Percentiles rank a stretch among this genome's conserved stretches.
Evolutionary conservation across 2,113 vertebrate species (phyloP).

Genomic region (Sebastes schlegelii): DNA sequence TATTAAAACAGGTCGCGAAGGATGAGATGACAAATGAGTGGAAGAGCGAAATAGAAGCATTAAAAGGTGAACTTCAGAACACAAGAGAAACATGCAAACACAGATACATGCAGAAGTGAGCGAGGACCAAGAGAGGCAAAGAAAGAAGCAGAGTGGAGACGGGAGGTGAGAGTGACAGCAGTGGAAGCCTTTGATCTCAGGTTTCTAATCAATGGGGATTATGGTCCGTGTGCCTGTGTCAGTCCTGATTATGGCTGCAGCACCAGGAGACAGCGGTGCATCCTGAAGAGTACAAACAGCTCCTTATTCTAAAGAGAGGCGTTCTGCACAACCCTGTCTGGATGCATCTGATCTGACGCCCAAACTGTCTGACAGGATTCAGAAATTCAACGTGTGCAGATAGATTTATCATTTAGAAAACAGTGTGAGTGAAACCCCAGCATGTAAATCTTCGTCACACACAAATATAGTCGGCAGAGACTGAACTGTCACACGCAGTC

Average conservation of each 20-base stretch:
- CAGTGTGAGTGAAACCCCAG: not conserved
- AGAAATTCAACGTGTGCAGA: not conserved
- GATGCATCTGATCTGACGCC: constrained; percentile 22
- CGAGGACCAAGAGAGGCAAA: constrained; percentile 10
- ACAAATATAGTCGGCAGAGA: constrained; percentile 28
- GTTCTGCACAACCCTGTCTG: constrained; percentile 4
- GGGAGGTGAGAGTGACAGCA: constrained; percentile 70
- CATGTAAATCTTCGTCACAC: constrained; percentile 24
- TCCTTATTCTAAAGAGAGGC: not conserved
- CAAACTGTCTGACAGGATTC: constrained; percentile 3
- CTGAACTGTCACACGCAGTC: constrained; percentile 12
- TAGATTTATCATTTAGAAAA: constrained; percentile 30
- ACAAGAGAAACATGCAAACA: not conserved
- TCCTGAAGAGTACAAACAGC: constrained; percentile 34
- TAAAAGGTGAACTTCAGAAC: not conserved
- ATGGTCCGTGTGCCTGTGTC: constrained; percentile 73
- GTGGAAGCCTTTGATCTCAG: constrained; percentile 79
- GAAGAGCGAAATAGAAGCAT: not conserved
- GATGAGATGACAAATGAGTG: not conserved
- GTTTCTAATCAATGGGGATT: constrained; percentile 82
- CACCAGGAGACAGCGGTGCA: constrained; percentile 41
- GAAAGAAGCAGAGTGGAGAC: constrained; percentile 43
- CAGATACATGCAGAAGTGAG: not conserved
- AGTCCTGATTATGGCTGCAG: constrained; percentile 70
- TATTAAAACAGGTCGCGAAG: constrained; percentile 11